phyloP scores from a whole-genome alignment of 2,888 invertebrate species.

The Caenorhabditis japonica region DNA sequence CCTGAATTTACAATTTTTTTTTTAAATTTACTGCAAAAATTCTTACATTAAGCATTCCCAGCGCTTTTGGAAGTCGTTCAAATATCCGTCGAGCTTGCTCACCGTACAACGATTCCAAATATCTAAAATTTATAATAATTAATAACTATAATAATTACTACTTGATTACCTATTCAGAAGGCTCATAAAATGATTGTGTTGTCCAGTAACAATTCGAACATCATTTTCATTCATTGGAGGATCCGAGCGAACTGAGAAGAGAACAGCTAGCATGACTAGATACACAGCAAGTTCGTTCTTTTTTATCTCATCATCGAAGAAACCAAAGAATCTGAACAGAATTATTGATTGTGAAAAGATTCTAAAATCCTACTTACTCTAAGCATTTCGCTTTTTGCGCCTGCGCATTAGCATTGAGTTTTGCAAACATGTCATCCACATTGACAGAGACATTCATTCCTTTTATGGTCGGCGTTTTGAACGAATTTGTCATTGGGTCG shows the following conservation, averaged over 20 bases:
- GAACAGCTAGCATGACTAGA: slow-evolving; percentile 69
- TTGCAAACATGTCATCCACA: slow-evolving; percentile 71
- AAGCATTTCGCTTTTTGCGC: slow-evolving; percentile 67
- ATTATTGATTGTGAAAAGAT: neutral
- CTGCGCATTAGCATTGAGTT: slow-evolving; percentile 64
- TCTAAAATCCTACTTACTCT: slow-evolving; percentile 50
- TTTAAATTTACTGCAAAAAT: neutral
- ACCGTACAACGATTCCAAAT: slow-evolving; percentile 72
- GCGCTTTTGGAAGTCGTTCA: slow-evolving; percentile 62
- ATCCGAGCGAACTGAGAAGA: slow-evolving; percentile 64
- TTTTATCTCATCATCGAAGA: slow-evolving; percentile 69
- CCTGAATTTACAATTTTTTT: slow-evolving; percentile 17
- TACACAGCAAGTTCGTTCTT: slow-evolving; percentile 69
- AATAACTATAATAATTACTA: neutral
- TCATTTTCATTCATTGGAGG: slow-evolving; percentile 58
- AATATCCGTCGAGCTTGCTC: slow-evolving; percentile 62
- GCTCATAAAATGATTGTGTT: slow-evolving; percentile 53
- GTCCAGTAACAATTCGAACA: slow-evolving; percentile 38
- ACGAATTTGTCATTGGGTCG: slow-evolving; percentile 65
- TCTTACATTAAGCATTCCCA: slow-evolving; percentile 62
- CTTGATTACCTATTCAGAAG: slow-evolving; percentile 41
- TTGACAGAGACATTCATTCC: slow-evolving; percentile 51
- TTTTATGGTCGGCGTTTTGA: slow-evolving; percentile 64
- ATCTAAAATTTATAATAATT: slow-evolving; percentile 60
- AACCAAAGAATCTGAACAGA: slow-evolving; percentile 66